Evolutionary conservation across 2,888 invertebrate species (phyloP).

Genomic region (Tetheella fluctuosa): DNA sequence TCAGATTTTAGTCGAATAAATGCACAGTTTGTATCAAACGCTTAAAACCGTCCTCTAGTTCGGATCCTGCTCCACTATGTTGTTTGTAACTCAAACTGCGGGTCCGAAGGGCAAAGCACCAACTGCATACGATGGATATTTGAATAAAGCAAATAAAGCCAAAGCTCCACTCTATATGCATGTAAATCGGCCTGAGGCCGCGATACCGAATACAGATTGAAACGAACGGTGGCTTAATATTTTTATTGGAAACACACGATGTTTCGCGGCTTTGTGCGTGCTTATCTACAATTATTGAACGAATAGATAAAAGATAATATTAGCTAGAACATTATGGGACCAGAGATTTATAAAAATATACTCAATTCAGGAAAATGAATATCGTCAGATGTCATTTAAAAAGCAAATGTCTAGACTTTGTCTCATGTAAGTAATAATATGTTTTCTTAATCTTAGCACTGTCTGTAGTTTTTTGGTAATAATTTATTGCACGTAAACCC

Average conservation of each 20-base stretch:
- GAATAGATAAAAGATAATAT: too few species aligned
- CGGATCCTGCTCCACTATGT: neutral
- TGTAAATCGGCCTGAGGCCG: conserved; percentile 69
- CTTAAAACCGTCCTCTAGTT: neutral
- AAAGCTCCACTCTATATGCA: conserved; percentile 60
- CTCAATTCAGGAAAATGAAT: too few species aligned
- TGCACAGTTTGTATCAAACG: neutral
- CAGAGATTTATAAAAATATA: too few species aligned
- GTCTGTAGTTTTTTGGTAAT: too few species aligned
- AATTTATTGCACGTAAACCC: too few species aligned
- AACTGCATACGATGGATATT: conserved; percentile 53
- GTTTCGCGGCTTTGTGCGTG: conserved; percentile 26
- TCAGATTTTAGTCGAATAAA: neutral
- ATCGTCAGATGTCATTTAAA: too few species aligned
- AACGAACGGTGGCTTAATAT: conserved; percentile 69
- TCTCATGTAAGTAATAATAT: too few species aligned
- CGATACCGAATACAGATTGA: conserved; percentile 72
- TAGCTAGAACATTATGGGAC: too few species aligned
- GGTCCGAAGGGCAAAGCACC: conserved; percentile 40
- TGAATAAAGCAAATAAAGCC: conserved; percentile 65
- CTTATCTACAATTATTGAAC: neutral
- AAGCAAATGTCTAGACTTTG: too few species aligned
- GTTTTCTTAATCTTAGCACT: too few species aligned
- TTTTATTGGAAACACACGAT: conserved; percentile 65
- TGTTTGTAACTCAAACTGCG: neutral